Evolutionary conservation across 2,797 vertebrate species (phyloP).

Genomic region (Vireo griseus): DNA sequence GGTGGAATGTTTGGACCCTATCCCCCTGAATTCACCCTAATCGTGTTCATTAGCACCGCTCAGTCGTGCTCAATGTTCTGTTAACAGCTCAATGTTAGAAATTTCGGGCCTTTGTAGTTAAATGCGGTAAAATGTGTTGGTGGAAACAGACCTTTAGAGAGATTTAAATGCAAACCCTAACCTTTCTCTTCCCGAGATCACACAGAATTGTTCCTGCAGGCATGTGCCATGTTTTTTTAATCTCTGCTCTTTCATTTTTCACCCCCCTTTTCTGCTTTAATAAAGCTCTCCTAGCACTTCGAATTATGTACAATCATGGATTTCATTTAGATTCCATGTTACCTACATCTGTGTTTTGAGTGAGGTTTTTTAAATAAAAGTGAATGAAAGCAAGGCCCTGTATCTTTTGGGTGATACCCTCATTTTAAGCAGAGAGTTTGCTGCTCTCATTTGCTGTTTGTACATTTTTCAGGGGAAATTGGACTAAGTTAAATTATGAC

Average conservation of each 20-base stretch:
- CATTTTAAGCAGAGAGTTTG: constrained; percentile 27
- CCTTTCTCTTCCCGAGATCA: background rate
- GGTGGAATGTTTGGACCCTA: background rate
- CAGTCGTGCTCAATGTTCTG: background rate
- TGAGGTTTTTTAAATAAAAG: background rate
- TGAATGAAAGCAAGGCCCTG: background rate
- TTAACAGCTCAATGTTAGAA: background rate
- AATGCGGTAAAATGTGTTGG: background rate
- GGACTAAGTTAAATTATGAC: background rate
- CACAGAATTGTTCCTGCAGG: background rate
- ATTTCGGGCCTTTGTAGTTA: background rate
- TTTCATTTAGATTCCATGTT: background rate
- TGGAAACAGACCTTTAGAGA: background rate
- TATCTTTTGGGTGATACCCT: background rate
- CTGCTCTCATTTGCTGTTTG: constrained; percentile 36
- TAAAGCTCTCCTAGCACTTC: background rate
- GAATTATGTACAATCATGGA: background rate
- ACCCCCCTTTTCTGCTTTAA: background rate
- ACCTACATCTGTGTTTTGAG: background rate
- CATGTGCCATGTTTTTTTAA: background rate
- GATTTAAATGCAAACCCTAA: background rate
- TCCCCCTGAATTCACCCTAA: background rate
- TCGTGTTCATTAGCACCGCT: background rate
- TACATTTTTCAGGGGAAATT: background rate
- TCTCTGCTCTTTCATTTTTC: background rate